Evolutionary conservation across 2,113 vertebrate species (phyloP).

Genomic region (Brevimyrus niger): DNA sequence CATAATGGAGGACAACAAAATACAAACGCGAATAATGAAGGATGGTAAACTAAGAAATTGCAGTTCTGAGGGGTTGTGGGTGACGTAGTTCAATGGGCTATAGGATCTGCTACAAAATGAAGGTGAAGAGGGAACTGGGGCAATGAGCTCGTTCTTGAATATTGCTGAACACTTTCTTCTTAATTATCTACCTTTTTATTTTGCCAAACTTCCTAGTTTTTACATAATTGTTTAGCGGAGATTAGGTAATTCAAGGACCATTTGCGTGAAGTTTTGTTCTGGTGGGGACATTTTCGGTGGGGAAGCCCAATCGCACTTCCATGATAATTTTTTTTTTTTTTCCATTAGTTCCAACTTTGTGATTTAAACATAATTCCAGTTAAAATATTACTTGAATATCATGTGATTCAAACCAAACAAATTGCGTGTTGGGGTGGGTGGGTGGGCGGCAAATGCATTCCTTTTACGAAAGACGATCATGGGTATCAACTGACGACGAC

Average conservation of each 20-base stretch:
- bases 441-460: constrained; percentile 9
- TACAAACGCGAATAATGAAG: not conserved
- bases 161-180: not conserved
- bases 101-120: not conserved
- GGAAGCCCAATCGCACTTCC: not conserved
- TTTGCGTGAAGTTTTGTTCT: not conserved
- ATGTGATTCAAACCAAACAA: constrained; percentile 13
- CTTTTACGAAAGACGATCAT: constrained; percentile 5
- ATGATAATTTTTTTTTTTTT: not conserved
- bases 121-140: not conserved
- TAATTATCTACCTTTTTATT: constrained; percentile 4
- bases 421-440: not conserved
- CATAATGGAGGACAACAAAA: not conserved
- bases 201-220: constrained; percentile 20
- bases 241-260: not conserved
- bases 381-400: constrained; percentile 9
- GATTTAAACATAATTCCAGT: constrained; percentile 7
- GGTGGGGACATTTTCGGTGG: not conserved
- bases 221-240: not conserved
- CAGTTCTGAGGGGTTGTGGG: not conserved
- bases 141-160: not conserved
- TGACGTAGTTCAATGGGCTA: not conserved
- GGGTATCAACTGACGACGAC: not conserved
- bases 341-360: not conserved
- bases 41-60: not conserved